A percentile compares a stretch with the other conserved stretches of the same genome.
Conservation (phyloP, 2,888 invertebrate genomes). For the Oasisia sp. region DNA sequence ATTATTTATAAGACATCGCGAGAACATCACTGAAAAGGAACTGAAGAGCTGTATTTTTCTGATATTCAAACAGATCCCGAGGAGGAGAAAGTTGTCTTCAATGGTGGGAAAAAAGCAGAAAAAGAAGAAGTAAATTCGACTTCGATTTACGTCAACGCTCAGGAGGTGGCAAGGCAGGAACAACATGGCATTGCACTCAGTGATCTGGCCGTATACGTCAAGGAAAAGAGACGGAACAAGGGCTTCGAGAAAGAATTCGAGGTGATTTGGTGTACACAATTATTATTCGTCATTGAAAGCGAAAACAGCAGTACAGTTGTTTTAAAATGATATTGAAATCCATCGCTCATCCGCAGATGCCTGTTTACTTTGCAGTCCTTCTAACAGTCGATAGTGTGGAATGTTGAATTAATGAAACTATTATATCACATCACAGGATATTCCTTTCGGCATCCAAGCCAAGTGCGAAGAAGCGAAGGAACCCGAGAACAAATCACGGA, state of each 20-base stretch:
- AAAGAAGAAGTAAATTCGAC: not conserved
- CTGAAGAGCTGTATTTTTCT: no score
- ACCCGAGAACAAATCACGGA: constrained; percentile 62
- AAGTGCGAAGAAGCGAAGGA: constrained; percentile 59
- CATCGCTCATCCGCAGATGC: no score
- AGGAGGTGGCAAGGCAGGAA: not conserved
- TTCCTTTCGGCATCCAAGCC: constrained; percentile 59
- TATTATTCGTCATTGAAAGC: not conserved
- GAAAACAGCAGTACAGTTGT: not conserved
- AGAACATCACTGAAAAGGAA: no score
- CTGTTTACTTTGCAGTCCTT: no score
- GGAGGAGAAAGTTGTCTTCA: not conserved
- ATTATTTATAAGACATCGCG: no score
- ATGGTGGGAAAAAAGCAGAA: not conserved
- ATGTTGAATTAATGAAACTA: no score
- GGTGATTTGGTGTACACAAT: not conserved
- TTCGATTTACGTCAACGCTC: not conserved
- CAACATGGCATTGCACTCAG: not conserved
- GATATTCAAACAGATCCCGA: not conserved
- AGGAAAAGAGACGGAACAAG: not conserved
- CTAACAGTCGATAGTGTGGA: no score
- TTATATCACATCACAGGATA: constrained; percentile 45
- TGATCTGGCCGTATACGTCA: not conserved
- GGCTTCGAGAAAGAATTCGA: not conserved
- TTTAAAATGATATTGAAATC: no score